Percentiles rank a stretch among this genome's conserved stretches.
phyloP scores from a whole-genome alignment of 2,797 vertebrate genomes.

The Sebastiscus albofasciatus region DNA sequence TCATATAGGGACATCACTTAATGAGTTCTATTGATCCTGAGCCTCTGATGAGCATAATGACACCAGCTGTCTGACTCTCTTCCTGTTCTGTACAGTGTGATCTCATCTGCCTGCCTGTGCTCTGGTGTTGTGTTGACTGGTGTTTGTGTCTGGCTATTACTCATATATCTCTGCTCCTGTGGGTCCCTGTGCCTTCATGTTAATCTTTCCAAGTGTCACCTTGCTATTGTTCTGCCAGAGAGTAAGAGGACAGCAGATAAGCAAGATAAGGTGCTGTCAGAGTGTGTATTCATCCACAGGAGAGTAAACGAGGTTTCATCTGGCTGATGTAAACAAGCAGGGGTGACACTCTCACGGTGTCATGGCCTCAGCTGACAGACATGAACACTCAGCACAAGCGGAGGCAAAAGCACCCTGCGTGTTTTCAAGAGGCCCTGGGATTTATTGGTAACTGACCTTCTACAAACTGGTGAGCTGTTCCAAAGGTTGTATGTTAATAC shows the following conservation, averaged over 20 bases:
- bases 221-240: conserved; percentile 36
- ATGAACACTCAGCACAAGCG: conserved; percentile 21
- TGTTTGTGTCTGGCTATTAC: conserved; percentile 9
- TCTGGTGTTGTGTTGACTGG: conserved; percentile 2
- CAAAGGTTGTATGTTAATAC: not conserved
- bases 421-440: not conserved
- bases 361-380: conserved; percentile 28
- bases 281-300: conserved; percentile 29
- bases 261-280: conserved; percentile 41
- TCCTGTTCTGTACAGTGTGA: not conserved
- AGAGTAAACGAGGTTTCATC: conserved; percentile 48
- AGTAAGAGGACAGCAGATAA: conserved; percentile 33
- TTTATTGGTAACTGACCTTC: not conserved
- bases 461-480: not conserved
- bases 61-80: conserved; percentile 40
- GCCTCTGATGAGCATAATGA: conserved; percentile 35
- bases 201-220: conserved; percentile 57
- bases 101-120: conserved; percentile 16
- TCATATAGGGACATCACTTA: conserved; percentile 46
- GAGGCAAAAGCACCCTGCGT: not conserved
- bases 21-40: conserved; percentile 71
- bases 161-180: conserved; percentile 18
- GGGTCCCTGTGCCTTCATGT: conserved; percentile 14
- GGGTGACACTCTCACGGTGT: conserved; percentile 38
- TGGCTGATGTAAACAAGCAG: conserved; percentile 61